These are phyloP conservation scores for Drosophila sulfurigaster DNA, from an alignment of 1,140 invertebrate species.

Conservation along the genomic window DNA sequence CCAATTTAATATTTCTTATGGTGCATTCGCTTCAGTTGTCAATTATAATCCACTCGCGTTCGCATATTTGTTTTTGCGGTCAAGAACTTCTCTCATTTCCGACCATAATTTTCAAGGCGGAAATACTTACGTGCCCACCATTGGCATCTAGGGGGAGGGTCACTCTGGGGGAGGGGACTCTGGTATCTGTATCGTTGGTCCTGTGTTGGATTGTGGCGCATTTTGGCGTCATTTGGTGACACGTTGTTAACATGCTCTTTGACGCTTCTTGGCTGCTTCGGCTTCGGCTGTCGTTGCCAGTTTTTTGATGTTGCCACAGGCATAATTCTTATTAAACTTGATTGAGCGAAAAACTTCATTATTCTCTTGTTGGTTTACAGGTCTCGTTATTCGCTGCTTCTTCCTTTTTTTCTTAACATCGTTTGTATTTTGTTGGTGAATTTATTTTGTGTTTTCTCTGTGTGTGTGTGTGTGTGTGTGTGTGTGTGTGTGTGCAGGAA, in stretches of 20 bases:
- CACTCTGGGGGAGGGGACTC: neutral
- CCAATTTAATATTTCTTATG: neutral
- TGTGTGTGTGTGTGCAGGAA: conserved; percentile 53
- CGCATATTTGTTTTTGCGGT: conserved; percentile 13
- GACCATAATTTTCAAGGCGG: conserved; percentile 30
- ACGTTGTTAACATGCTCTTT: conserved; percentile 77
- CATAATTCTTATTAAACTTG: conserved; percentile 80
- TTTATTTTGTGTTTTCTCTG: conserved; percentile 14
- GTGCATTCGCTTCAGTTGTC: conserved; percentile 9
- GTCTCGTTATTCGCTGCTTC: conserved; percentile 32
- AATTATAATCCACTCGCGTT: conserved; percentile 11
- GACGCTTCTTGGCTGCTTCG: conserved; percentile 33
- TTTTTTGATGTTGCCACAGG: conserved; percentile 47
- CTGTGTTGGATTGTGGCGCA: conserved; percentile 5
- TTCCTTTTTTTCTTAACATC: conserved; percentile 15
- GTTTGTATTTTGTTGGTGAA: conserved; percentile 7
- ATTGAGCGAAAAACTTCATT: conserved; percentile 83
- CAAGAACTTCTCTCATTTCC: conserved; percentile 39
- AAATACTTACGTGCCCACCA: conserved; percentile 35
- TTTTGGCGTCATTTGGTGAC: conserved; percentile 53
- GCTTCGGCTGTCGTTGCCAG: conserved; percentile 44
- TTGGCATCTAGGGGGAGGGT: no score
- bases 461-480: conserved; percentile 27
- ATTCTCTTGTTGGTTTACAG: conserved; percentile 50
- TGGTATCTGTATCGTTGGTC: neutral